Base-by-base conservation (phyloP, 2,797 vertebrate genomes). In the Sphaeramia orbicularis region DNA sequence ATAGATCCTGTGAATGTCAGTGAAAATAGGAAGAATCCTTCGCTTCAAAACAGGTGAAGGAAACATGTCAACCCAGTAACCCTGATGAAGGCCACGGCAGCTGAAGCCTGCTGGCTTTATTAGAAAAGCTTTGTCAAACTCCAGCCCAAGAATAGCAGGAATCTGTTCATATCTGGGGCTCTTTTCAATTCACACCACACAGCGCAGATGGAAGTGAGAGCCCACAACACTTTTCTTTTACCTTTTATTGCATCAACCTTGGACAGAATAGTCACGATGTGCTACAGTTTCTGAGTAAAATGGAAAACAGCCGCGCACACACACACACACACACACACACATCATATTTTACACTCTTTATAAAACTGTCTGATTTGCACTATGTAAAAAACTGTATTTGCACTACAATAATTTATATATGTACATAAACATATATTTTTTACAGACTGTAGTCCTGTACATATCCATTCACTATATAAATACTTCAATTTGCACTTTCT, bases 81-180 rank as follows among this genome's bases (percentile, higher is more conserved):
- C 8, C 47, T 36, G 61, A 55, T 48, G 67, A 85, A 84, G 82
- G 82, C 79, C 73, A 10, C 50, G 40, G 62, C 58, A 52, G 74
- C 57, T 65, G 57, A 73, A 67, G 36, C 16, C 36, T 53, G 40
- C 71, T 48, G 38, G 38, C 68, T 81, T 70, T 60, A 62, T 74
- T 69, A 74, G 72, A 56, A 84, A 84, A 76, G 67, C 51, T 37
- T 77, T 56, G 63, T 74, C 59, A 65, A 42, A 51, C 48, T 71
- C 49, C 43, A 65, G 10, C 16, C 55, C 53, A 37, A 62, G 68
- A 79, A 74, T 49, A 83, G 21, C 62, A 45, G 49, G 52, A 32
- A 75, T 72, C 41, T 63, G 78, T 73, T 75, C 12, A 78, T 71
- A 45, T 53, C 41, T 64, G 42, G 16, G 15, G 47, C 42, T 64